phyloP scores from a whole-genome alignment of 30 jellyfish, hydroid and myxozoan species.

The Rhopilema esculentum region DNA sequence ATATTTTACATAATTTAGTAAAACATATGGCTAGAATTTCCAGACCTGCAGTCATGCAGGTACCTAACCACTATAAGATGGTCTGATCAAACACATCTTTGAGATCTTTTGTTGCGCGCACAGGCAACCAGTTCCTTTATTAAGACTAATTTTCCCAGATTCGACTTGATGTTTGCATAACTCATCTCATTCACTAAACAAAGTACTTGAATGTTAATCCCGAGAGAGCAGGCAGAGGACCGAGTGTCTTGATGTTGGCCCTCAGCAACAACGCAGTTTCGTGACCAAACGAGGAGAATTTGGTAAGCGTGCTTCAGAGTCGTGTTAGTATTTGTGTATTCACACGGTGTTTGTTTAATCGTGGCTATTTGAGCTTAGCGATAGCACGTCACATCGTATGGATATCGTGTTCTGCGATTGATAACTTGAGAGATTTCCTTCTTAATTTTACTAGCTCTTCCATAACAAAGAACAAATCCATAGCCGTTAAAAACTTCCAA shows the following conservation, averaged over 20 bases:
- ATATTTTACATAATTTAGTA: constrained; percentile 11
- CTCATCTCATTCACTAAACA: background rate
- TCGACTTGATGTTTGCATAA: background rate
- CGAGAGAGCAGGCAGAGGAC: background rate
- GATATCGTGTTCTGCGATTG: background rate
- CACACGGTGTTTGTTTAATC: background rate
- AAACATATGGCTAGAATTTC: constrained; percentile 27
- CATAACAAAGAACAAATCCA: no score
- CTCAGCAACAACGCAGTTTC: background rate
- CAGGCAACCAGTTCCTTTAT: constrained; percentile 19
- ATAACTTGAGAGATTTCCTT: no score
- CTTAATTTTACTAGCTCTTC: no score
- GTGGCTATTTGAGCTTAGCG: background rate
- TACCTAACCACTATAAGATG: background rate
- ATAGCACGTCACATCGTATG: background rate
- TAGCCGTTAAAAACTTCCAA: no score
- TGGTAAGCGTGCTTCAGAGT: background rate
- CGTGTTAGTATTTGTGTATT: background rate
- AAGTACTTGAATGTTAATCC: background rate
- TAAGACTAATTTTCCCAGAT: background rate
- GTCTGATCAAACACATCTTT: background rate
- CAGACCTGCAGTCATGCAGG: constrained; percentile 30
- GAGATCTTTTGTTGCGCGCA: background rate
- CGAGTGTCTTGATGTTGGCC: background rate
- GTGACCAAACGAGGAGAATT: background rate